Evolutionary conservation across 1,140 invertebrate species (phyloP).

Genomic region (Drosophila guanche): DNA sequence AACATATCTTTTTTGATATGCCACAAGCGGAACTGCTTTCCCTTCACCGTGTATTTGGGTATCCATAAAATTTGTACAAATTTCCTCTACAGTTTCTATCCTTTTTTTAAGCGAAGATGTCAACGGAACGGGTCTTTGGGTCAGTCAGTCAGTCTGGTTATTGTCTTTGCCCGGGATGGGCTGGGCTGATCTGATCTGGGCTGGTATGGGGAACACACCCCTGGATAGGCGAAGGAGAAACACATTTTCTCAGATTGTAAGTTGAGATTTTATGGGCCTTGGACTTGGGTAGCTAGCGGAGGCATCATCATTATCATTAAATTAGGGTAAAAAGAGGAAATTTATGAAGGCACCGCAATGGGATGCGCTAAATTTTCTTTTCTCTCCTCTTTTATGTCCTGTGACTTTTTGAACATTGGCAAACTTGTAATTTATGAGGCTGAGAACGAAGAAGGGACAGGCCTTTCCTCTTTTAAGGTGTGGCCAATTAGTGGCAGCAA

Average conservation of each 20-base stretch:
- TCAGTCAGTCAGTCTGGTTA: constrained; percentile 45
- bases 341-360: constrained; percentile 71
- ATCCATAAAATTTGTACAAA: constrained; percentile 66
- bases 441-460: constrained; percentile 60
- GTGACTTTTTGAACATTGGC: constrained; percentile 47
- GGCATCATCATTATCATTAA: constrained; percentile 69
- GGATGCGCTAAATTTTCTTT: constrained; percentile 74
- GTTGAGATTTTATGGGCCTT: constrained; percentile 75
- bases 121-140: constrained; percentile 28
- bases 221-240: constrained; percentile 18
- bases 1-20: constrained; percentile 62
- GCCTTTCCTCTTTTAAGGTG: constrained; percentile 39
- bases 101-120: constrained; percentile 55
- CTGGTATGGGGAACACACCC: constrained; percentile 38
- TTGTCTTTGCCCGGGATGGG: constrained; percentile 40
- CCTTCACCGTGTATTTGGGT: constrained; percentile 1
- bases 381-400: constrained; percentile 50
- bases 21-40: constrained; percentile 15
- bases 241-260: constrained; percentile 79
- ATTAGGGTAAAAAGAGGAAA: constrained; percentile 73
- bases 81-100: constrained; percentile 58
- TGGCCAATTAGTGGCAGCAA: constrained; percentile 77
- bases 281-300: constrained; percentile 45
- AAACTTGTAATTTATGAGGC: constrained; percentile 75
- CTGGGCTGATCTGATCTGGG: constrained; percentile 43